These are phyloP conservation scores for Grammomys surdaster DNA, from an alignment of 2,113 vertebrate species.

Conservation along the genomic window DNA sequence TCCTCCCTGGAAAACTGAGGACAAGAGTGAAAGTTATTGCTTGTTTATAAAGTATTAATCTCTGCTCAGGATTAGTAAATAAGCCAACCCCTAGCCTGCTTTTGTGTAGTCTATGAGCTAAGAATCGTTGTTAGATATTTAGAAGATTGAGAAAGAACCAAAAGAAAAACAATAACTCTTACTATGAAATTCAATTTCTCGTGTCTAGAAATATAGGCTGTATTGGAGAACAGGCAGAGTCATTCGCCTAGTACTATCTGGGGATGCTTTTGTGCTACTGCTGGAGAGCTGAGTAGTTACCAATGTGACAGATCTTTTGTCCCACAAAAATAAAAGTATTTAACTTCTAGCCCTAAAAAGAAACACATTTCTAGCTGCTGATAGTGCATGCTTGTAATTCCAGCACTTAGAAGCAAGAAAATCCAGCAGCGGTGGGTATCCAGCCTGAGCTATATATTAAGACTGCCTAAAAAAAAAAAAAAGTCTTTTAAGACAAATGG, in stretches of 20 bases:
- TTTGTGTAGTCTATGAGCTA: background rate
- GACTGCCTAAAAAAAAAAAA: background rate
- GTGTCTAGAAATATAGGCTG: background rate
- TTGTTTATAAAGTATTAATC: background rate
- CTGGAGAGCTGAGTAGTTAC: background rate
- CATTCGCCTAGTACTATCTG: background rate
- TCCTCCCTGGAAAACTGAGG: background rate
- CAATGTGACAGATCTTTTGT: background rate
- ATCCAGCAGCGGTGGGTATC: background rate
- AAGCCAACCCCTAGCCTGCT: background rate
- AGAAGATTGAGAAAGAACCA: background rate
- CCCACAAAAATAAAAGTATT: background rate
- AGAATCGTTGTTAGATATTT: constrained; percentile 34
- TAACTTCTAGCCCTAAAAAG: background rate
- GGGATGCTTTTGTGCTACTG: background rate
- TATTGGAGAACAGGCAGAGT: background rate
- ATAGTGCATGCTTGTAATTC: background rate
- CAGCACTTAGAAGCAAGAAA: background rate
- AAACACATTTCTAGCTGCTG: background rate
- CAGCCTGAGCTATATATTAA: background rate
- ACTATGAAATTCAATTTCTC: constrained; percentile 43
- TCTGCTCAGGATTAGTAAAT: background rate
- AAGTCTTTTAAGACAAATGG: background rate
- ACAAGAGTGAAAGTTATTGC: background rate
- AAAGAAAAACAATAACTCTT: background rate